Conservation (phyloP, 2,888 invertebrate species). For the Melieria omissa region DNA sequence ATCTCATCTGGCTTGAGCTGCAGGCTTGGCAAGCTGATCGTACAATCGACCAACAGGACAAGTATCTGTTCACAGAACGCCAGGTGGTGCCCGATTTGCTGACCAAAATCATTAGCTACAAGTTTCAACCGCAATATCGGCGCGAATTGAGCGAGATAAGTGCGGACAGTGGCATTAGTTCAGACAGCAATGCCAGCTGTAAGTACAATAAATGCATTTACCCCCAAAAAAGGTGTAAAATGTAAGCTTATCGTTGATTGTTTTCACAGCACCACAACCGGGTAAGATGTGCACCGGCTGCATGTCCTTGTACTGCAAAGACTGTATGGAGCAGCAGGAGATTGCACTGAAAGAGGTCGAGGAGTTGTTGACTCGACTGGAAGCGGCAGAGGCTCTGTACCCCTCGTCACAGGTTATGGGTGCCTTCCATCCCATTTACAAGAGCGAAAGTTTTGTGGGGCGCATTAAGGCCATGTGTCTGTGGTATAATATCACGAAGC, state of each 20-base stretch:
- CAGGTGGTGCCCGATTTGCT: slow-evolving; percentile 78
- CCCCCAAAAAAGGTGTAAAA: neutral
- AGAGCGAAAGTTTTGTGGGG: slow-evolving; percentile 63
- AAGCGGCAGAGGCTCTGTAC: slow-evolving; percentile 82
- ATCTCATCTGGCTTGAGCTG: slow-evolving; percentile 91
- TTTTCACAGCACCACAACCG: slow-evolving; percentile 51
- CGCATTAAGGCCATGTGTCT: slow-evolving; percentile 80
- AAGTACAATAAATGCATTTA: slow-evolving; percentile 42
- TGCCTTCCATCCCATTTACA: slow-evolving; percentile 74
- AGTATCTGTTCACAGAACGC: slow-evolving; percentile 78
- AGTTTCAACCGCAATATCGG: slow-evolving; percentile 67
- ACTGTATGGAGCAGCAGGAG: slow-evolving; percentile 78
- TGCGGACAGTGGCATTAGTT: slow-evolving; percentile 62
- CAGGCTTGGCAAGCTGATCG: slow-evolving; percentile 86
- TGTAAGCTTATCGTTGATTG: neutral
- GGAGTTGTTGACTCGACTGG: slow-evolving; percentile 77
- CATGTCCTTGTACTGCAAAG: slow-evolving; percentile 77
- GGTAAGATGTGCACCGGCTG: slow-evolving; percentile 72
- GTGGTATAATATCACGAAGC: slow-evolving; percentile 91
- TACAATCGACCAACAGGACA: slow-evolving; percentile 81
- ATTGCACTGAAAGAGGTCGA: slow-evolving; percentile 80
- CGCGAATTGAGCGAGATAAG: slow-evolving; percentile 60
- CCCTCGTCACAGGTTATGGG: slow-evolving; percentile 86
- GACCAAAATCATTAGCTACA: slow-evolving; percentile 81
- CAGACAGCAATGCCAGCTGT: slow-evolving; percentile 61